phyloP scores from a whole-genome alignment of 1,140 invertebrate species.

The Saccostrea glomerata region DNA sequence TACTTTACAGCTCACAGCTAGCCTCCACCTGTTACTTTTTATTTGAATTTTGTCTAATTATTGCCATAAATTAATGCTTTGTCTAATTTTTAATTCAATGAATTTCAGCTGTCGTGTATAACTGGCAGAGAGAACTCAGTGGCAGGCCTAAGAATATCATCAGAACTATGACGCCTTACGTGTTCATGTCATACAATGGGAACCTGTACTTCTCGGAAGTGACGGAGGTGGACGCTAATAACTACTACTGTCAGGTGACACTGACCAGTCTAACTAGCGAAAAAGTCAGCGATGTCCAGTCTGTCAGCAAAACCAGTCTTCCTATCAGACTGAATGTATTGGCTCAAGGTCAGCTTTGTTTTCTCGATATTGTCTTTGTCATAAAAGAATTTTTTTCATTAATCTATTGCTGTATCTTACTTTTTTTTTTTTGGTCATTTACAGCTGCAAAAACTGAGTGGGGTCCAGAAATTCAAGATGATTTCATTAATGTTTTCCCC shows the following conservation, averaged over 20 bases:
- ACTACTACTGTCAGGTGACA: conserved; percentile 65
- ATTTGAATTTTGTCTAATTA: too few species aligned
- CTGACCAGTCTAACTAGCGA: conserved; percentile 60
- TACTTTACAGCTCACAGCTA: too few species aligned
- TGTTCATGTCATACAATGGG: conserved; percentile 69
- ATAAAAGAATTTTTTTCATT: background rate
- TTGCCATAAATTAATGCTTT: too few species aligned
- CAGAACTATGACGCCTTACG: conserved; percentile 56
- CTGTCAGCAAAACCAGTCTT: conserved; percentile 62
- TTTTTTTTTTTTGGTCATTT: background rate
- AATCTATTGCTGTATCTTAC: background rate
- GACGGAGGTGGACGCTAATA: conserved; percentile 59
- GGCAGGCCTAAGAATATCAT: conserved; percentile 49
- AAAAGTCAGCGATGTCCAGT: conserved; percentile 60
- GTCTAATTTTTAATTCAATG: background rate
- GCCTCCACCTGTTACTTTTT: too few species aligned
- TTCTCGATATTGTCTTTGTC: too few species aligned
- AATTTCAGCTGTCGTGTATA: conserved; percentile 57
- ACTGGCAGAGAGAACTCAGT: conserved; percentile 54
- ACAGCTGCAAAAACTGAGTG: conserved; percentile 63
- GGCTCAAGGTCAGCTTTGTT: conserved; percentile 53
- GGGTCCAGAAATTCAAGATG: conserved; percentile 86
- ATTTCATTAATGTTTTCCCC: conserved; percentile 96
- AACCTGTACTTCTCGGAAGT: conserved; percentile 72
- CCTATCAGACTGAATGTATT: conserved; percentile 61